Base-by-base conservation (phyloP, 2,888 invertebrate genomes). In the Tinea pellionella region DNA sequence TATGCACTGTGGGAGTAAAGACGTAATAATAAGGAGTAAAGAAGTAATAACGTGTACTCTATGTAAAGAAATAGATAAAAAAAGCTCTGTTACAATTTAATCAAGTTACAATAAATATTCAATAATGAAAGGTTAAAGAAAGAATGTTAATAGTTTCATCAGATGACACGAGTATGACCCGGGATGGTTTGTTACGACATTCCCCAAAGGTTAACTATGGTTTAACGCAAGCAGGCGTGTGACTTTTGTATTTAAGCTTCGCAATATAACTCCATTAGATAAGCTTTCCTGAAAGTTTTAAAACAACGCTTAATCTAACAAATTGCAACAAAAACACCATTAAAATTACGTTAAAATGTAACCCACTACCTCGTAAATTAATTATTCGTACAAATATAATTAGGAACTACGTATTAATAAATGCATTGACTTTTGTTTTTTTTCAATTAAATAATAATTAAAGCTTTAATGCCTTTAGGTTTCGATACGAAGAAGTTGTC, bases 401-500 rank as follows among this genome's bases (percentile, higher is more conserved):
- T n/a, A n/a, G n/a, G n/a, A n/a, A n/a, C n/a, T n/a, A n/a, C n/a
- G n/a, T n/a, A n/a, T n/a, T n/a, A n/a, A n/a, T n/a, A n/a, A n/a
- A n/a, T n/a, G n/a, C n/a, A n/a, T n/a, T n/a, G n/a, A n/a, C n/a
- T n/a, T n/a, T n/a, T n/a, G n/a, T n/a, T n/a, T n/a, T n/a, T n/a
- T 43, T 43, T 12, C 43, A 6, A 43, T 43, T 13, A 12, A 43
- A 43, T 8, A 8, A n/a, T 43, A 43, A 12, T n/a, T 43, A 43
- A 43, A 13, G 9, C 58, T 62, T 55, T 62, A 65, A 64, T 61
- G 4, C 24, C 59, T 61, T 59, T 74, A 89, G 91, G 90, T 70
- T 91, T 89, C 73, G 92, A 92, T 74, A 91, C 90, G 62, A 92
- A 91, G 75, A 90, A 91, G 66, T 63, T 79, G 66, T 88, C 90